Evolutionary conservation across 2,797 vertebrate species (phyloP), one percentile per base, ranked within the genome.

Genomic region (Borostomias antarcticus): DNA sequence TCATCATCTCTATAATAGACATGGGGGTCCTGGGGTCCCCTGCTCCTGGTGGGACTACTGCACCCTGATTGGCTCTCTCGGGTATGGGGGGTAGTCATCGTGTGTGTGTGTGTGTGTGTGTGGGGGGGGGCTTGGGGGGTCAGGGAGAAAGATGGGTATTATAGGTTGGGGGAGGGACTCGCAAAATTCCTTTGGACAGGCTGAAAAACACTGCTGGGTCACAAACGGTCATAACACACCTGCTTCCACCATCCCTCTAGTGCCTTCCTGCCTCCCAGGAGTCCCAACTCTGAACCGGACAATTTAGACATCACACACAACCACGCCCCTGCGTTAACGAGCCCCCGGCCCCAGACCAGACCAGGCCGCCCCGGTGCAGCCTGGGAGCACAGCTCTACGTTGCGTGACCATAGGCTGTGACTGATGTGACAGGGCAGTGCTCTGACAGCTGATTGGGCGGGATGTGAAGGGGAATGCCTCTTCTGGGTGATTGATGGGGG

Each of bases 361-460:
- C n/a, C n/a, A n/a, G n/a, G n/a, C n/a, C n/a, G n/a, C n/a, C n/a
- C n/a, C n/a, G n/a, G n/a, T n/a, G n/a, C 2, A 15, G 11, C 11
- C 37, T 40, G 37, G 37, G 37, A 40, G 11, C 11, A 21, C n/a
- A 1, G 51, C 28, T 9, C 10, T 5, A 6, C 15, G 26, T 7
- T 53, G 15, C 11, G 10, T 26, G 15, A 53, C 51, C 25, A 29
- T 30, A 4, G 13, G 25, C 26, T 33, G 54, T 53, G 51, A 53
- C 51, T 53, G 51, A 53, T 53, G 23, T 26, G 23, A 28, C 17
- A 25, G 2, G 10, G 7, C 4, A 21, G 19, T 58, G 54, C 21
- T 35, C 54, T 58, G 54, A 23, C 32, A 58, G n/a, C 17, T 10
- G 54, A 58, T 58, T 58, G 54, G n/a, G 30, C 35, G 54, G 19